phyloP scores from a whole-genome alignment of 2,888 invertebrate genomes.

The Thalpophila matura region DNA sequence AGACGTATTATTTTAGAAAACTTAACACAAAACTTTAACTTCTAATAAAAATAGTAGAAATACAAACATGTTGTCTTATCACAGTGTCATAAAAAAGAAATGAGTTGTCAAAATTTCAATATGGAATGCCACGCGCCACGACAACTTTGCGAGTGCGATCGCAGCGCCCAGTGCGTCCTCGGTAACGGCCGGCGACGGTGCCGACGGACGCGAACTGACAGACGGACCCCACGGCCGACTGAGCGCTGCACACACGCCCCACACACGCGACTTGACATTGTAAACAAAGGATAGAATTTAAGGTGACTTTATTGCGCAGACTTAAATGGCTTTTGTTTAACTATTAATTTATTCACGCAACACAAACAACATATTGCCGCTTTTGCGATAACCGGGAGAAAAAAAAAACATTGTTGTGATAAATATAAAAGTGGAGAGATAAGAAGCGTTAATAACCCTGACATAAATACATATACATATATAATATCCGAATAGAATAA shows the following conservation, averaged over 20 bases:
- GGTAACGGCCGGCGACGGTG: constrained; percentile 57
- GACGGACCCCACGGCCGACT: constrained; percentile 35
- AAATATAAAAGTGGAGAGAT: constrained; percentile 24
- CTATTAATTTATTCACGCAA: constrained; percentile 40
- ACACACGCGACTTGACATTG: constrained; percentile 51
- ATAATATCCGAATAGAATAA: neutral
- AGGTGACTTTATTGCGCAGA: constrained; percentile 38
- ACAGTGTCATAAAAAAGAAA: constrained; percentile 50
- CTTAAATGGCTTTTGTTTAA: constrained; percentile 41
- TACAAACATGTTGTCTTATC: constrained; percentile 47
- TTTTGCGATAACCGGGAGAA: constrained; percentile 21
- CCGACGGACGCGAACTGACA: constrained; percentile 70
- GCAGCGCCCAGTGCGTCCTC: constrained; percentile 44
- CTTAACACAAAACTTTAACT: constrained; percentile 19
- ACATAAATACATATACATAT: constrained; percentile 3
- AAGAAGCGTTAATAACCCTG: constrained; percentile 12
- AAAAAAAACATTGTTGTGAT: constrained; percentile 19
- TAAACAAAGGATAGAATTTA: constrained; percentile 62
- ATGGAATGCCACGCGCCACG: constrained; percentile 66
- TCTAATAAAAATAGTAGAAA: constrained; percentile 9
- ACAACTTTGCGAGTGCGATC: constrained; percentile 42
- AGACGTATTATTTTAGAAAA: constrained; percentile 26
- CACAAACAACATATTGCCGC: constrained; percentile 45
- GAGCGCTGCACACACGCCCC: constrained; percentile 32
- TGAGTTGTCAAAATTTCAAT: constrained; percentile 52